A percentile compares a stretch with the other conserved stretches of the same genome.
Evolutionary conservation across 2,888 invertebrate genomes (phyloP).

Genomic region (Agrotis exclamationis): DNA sequence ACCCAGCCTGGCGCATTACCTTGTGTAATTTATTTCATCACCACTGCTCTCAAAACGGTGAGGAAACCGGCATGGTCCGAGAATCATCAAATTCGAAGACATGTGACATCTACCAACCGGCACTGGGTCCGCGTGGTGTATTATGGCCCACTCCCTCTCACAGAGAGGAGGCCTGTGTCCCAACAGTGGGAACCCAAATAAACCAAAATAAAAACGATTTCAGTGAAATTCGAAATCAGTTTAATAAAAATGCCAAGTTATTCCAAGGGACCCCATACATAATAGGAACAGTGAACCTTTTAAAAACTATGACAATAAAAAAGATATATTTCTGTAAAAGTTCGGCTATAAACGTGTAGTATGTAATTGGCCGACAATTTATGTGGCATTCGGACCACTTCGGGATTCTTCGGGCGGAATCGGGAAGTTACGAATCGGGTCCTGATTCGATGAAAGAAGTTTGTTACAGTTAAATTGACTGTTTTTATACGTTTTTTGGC

Average conservation of each 20-base stretch:
- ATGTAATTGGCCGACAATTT: constrained; percentile 84
- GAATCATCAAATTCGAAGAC: too few relatives aligned
- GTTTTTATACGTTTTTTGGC: constrained; percentile 51
- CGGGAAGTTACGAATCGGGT: constrained; percentile 58
- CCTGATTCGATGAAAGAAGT: constrained; percentile 51
- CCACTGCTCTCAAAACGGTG: too few relatives aligned
- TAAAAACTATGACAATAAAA: constrained; percentile 85
- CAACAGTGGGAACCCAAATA: too few relatives aligned
- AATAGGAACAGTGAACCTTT: constrained; percentile 82
- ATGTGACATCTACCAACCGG: too few relatives aligned
- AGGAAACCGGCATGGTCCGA: too few relatives aligned
- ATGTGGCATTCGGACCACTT: constrained; percentile 71
- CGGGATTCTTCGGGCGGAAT: constrained; percentile 69
- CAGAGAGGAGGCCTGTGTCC: too few relatives aligned
- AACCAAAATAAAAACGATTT: constrained; percentile 11
- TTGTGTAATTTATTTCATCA: too few relatives aligned
- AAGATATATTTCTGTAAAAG: constrained; percentile 81
- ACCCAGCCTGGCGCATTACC: too few relatives aligned
- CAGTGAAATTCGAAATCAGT: constrained; percentile 42
- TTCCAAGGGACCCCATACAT: constrained; percentile 65
- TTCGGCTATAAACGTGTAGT: constrained; percentile 78
- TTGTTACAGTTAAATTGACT: constrained; percentile 53
- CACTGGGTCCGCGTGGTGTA: too few relatives aligned
- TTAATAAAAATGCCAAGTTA: constrained; percentile 62
- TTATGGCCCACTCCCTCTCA: too few relatives aligned